These are phyloP conservation scores for Laticauda colubrina DNA, from an alignment of 2,113 vertebrate species.

Conservation along the genomic window DNA sequence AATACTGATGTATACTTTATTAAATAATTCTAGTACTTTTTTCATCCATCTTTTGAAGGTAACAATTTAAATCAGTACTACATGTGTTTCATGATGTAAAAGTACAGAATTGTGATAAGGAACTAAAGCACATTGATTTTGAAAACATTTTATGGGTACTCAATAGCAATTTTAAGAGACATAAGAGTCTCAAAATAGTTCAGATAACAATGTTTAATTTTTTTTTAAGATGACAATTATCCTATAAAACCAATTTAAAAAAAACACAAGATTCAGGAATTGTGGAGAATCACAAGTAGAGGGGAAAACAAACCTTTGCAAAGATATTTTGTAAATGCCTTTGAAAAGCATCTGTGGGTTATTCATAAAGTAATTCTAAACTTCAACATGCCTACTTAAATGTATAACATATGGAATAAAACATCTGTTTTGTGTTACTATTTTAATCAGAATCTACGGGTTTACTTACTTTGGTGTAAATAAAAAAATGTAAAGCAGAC, in stretches of 20 bases:
- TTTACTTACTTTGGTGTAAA: not conserved
- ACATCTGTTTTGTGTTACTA: not conserved
- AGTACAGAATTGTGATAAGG: slow-evolving; percentile 33
- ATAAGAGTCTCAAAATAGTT: not conserved
- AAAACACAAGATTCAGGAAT: not conserved
- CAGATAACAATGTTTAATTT: not conserved
- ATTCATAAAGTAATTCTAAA: not conserved
- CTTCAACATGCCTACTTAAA: not conserved
- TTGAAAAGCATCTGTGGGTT: not conserved
- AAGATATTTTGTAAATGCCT: not conserved
- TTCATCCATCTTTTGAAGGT: slow-evolving; percentile 39
- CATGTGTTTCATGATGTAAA: slow-evolving; percentile 51
- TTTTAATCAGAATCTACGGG: not conserved
- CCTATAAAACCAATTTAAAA: not conserved
- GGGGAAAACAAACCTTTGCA: not conserved
- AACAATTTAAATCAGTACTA: slow-evolving; percentile 51
- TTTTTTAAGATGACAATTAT: not conserved
- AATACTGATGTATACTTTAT: slow-evolving; percentile 60
- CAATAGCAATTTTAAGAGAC: not conserved
- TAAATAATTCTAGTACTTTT: slow-evolving; percentile 59
- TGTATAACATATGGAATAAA: not conserved
- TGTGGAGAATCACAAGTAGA: not conserved
- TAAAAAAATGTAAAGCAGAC: not conserved
- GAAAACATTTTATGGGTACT: not conserved
- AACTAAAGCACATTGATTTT: not conserved